Conservation (phyloP, 2,888 invertebrate genomes). For the Polymixis flavicincta region DNA sequence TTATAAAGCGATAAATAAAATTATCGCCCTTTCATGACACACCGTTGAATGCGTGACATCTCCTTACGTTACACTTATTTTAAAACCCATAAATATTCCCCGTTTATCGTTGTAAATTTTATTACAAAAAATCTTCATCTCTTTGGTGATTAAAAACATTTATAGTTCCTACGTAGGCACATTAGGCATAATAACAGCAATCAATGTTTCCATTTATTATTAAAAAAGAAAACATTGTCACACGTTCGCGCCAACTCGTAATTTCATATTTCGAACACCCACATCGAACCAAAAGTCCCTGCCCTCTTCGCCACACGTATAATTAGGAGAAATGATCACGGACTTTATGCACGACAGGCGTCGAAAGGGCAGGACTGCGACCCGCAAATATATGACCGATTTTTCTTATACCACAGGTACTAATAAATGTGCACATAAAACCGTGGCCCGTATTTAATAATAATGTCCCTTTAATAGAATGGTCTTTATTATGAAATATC, state of each 20-base stretch:
- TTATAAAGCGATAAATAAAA: constrained; percentile 90
- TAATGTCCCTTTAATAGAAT: constrained; percentile 80
- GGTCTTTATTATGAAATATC: constrained; percentile 84
- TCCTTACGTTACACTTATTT: constrained; percentile 81
- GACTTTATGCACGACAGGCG: constrained; percentile 88
- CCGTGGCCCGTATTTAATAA: constrained; percentile 76
- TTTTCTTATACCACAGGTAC: constrained; percentile 82
- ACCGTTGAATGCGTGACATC: constrained; percentile 80
- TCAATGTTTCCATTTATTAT: constrained; percentile 77
- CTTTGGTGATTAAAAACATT: constrained; percentile 60
- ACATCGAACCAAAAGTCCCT: constrained; percentile 83
- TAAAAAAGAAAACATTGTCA: constrained; percentile 81
- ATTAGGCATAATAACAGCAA: constrained; percentile 77
- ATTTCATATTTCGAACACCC: constrained; percentile 90
- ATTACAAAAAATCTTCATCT: constrained; percentile 50
- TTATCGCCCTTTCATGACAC: constrained; percentile 85
- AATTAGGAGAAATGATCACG: constrained; percentile 89
- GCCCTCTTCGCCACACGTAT: constrained; percentile 84
- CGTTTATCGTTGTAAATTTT: constrained; percentile 75
- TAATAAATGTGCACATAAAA: constrained; percentile 87
- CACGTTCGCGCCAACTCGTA: constrained; percentile 87
- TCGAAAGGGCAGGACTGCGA: constrained; percentile 86
- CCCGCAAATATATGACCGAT: constrained; percentile 86
- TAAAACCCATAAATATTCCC: constrained; percentile 82
- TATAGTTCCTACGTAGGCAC: constrained; percentile 70